These are phyloP conservation scores for Diarsia mendica DNA, from an alignment of 2,888 invertebrate species.

Conservation along the genomic window DNA sequence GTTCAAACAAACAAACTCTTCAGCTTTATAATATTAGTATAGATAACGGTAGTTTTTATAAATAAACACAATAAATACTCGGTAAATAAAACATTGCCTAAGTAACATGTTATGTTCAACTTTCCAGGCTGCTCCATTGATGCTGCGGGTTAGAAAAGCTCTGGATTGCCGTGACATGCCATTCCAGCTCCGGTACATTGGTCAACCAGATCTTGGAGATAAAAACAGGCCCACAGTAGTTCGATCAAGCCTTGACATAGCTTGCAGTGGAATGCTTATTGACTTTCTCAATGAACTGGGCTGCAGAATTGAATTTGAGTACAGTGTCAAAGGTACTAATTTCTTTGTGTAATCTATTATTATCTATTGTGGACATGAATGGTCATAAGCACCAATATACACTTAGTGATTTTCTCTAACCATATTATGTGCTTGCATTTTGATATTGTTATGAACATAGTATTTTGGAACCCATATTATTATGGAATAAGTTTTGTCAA, in stretches of 20 bases:
- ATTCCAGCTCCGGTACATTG: slow-evolving; percentile 97
- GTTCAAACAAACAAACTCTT: too few relatives aligned
- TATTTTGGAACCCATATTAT: background rate
- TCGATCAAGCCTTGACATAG: slow-evolving; percentile 97
- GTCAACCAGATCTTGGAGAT: slow-evolving; percentile 97
- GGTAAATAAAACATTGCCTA: background rate
- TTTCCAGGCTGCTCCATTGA: slow-evolving; percentile 91
- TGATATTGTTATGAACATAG: background rate
- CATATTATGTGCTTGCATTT: background rate
- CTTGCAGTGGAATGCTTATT: slow-evolving; percentile 96
- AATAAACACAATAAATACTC: slow-evolving; percentile 14
- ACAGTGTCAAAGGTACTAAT: slow-evolving; percentile 94
- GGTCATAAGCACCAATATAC: background rate
- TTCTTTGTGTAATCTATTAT: background rate
- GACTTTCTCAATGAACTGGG: slow-evolving; percentile 98
- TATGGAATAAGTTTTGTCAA: background rate
- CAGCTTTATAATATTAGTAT: too few relatives aligned
- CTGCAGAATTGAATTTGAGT: slow-evolving; percentile 97
- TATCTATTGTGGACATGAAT: background rate
- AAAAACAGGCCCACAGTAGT: slow-evolving; percentile 97
- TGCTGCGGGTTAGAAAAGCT: slow-evolving; percentile 95
- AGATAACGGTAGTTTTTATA: background rate
- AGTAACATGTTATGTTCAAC: background rate
- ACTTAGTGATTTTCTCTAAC: background rate
- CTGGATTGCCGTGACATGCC: slow-evolving; percentile 95